Percentiles rank a stretch among this genome's conserved stretches.
phyloP scores from a whole-genome alignment of 2,113 vertebrate genomes.

The Varanus salvator region DNA sequence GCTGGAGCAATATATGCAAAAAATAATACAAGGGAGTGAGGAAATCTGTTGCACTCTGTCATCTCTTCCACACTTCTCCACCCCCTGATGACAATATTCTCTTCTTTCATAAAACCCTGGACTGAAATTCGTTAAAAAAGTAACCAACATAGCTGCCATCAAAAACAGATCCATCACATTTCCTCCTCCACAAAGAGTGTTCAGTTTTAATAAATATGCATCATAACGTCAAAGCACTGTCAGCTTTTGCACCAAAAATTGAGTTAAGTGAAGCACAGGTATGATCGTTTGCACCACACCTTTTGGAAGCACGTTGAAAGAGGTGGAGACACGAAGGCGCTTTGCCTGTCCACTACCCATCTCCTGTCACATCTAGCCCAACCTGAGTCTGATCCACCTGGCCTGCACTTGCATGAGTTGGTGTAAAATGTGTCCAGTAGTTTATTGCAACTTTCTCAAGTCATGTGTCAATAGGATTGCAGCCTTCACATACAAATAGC shows the following conservation, averaged over 20 bases:
- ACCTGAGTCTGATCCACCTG: background rate
- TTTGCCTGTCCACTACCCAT: background rate
- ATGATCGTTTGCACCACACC: background rate
- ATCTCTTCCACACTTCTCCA: background rate
- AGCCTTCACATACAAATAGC: background rate
- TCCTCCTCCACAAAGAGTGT: too few relatives aligned
- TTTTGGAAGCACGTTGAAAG: background rate
- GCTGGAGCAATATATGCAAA: background rate
- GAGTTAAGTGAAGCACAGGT: background rate
- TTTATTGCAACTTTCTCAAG: background rate
- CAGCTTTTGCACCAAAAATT: background rate
- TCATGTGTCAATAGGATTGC: background rate
- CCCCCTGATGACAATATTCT: background rate
- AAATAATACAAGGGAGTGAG: too few relatives aligned
- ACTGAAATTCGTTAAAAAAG: background rate
- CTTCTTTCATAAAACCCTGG: background rate
- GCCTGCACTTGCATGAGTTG: background rate
- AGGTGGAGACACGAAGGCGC: background rate
- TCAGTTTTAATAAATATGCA: background rate
- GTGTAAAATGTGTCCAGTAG: background rate
- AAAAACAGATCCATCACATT: background rate
- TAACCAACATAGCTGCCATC: background rate
- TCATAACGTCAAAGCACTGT: background rate
- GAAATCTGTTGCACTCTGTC: too few relatives aligned
- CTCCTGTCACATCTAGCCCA: background rate